Conservation (phyloP, 64 coral and sea anemone species). For the Hydrozoanthus tunicans region DNA sequence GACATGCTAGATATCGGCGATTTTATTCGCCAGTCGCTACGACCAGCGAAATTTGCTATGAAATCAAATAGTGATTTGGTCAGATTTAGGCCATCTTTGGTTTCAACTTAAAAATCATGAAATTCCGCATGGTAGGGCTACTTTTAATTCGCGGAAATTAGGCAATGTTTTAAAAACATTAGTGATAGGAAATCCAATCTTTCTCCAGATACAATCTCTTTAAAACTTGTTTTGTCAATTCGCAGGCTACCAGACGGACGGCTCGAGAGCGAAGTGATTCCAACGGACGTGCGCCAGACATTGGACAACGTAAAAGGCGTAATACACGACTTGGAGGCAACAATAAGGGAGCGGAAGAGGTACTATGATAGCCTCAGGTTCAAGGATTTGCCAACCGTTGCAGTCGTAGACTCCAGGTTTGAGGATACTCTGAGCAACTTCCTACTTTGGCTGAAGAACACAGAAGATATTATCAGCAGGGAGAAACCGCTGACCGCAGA, state of each 20-base stretch:
- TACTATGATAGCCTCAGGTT: conserved; percentile 61
- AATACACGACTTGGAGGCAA: conserved; percentile 73
- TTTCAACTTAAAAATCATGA: too few relatives aligned
- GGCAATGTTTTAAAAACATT: too few relatives aligned
- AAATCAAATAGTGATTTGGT: too few relatives aligned
- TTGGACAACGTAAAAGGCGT: conserved; percentile 72
- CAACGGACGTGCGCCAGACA: conserved; percentile 60
- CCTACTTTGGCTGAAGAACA: conserved; percentile 60
- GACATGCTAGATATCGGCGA: too few relatives aligned
- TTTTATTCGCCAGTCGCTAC: too few relatives aligned
- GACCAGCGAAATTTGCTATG: too few relatives aligned
- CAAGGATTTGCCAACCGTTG: conserved; percentile 22
- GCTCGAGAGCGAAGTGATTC: conserved; percentile 76
- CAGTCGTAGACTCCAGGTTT: conserved; percentile 37
- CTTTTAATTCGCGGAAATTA: too few relatives aligned
- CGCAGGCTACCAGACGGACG: conserved; percentile 76
- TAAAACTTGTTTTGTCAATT: neutral
- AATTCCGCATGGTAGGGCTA: too few relatives aligned
- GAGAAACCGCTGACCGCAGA: conserved; percentile 61
- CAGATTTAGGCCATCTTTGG: too few relatives aligned
- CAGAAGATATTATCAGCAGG: conserved; percentile 63
- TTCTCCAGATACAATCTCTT: neutral
- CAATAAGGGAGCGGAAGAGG: conserved; percentile 73
- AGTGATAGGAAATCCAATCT: too few relatives aligned
- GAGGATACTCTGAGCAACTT: conserved; percentile 72